phyloP scores from a whole-genome alignment of 2,797 vertebrate species.

The Parotocinclus haroldoi region DNA sequence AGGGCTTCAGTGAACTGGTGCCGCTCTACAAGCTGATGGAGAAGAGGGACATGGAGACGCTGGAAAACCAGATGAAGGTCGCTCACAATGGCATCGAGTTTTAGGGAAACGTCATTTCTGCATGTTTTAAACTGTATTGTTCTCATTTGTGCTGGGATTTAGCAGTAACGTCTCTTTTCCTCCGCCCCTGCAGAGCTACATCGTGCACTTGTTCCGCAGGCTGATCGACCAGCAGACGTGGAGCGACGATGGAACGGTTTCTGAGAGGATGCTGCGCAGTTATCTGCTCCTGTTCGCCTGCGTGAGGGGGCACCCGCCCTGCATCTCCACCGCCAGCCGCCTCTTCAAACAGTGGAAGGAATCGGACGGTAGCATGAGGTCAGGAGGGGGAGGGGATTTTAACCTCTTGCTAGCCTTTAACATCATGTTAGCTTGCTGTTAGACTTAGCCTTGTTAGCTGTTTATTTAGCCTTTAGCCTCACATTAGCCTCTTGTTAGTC shows the following conservation, averaged over 20 bases:
- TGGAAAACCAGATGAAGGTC: constrained; percentile 81
- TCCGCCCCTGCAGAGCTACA: constrained; percentile 69
- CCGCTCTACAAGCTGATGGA: constrained; percentile 89
- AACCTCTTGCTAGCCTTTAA: too few species aligned
- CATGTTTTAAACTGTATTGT: too few species aligned
- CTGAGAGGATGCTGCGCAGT: constrained; percentile 76
- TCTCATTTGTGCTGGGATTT: too few species aligned
- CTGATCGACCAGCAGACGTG: constrained; percentile 83
- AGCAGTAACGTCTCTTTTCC: too few species aligned
- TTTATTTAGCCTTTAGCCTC: too few species aligned
- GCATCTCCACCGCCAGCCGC: constrained; percentile 71
- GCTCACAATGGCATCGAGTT: not conserved
- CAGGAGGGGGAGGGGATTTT: constrained; percentile 27
- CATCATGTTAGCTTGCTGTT: too few species aligned
- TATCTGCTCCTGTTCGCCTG: constrained; percentile 79
- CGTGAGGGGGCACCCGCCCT: constrained; percentile 73
- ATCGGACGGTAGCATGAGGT: constrained; percentile 81
- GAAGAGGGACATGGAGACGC: constrained; percentile 77
- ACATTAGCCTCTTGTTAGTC: too few species aligned
- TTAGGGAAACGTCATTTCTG: too few species aligned
- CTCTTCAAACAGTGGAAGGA: constrained; percentile 81
- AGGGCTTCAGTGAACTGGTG: constrained; percentile 81
- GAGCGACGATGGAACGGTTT: constrained; percentile 78
- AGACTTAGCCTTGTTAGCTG: too few species aligned
- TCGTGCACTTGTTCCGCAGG: constrained; percentile 74